Base-by-base conservation (phyloP, 2,797 vertebrate species). In the Mus minutoides region DNA sequence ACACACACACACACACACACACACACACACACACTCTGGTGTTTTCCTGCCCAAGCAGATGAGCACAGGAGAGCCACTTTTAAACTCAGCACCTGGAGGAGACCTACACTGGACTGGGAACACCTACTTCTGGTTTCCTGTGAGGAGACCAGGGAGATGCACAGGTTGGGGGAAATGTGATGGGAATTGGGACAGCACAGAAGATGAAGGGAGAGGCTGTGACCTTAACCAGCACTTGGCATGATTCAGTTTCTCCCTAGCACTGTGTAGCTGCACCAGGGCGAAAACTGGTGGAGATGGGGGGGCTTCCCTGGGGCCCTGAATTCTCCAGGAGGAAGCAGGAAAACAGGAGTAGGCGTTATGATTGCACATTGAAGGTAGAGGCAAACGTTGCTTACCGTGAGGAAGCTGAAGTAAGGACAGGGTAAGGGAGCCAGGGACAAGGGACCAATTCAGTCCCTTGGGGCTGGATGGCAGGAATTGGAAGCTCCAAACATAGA, bases 231-330 rank as follows among this genome's bases (percentile, higher is more conserved):
- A 43, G n/a, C 31, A 13, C n/a, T 16, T 56, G n/a, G 29, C 40
- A 3, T 1, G 34, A 46, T 52, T 52, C n/a, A 64, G 21, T 37
- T 56, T 62, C 34, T 71, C 54, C 37, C 73, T 24, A 79, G 60
- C 49, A 52, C 14, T 9, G 3, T 3, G 46, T 13, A 2, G 56
- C 77, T 83, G 26, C 17, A 10, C 13, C 6, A 14, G 40, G 3
- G 6, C 46, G 60, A 52, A 52, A 0, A 8, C 31, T 37, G 73
- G 37, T 56, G 8, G 73, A 37, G 78, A 6, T 7, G 0, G 54
- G 0, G 54, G 34, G 43, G 12, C 78, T 80, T 88, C 31, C 4
- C 9, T 9, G 1, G 0, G 0, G 46, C 11, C 3, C 1, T n/a
- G 58, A 29, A 62, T 96, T 67, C 71, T 67, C 56, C 80, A 77